Base-by-base conservation (phyloP, 2,888 invertebrate genomes). In the Agrochola lychnidis region DNA sequence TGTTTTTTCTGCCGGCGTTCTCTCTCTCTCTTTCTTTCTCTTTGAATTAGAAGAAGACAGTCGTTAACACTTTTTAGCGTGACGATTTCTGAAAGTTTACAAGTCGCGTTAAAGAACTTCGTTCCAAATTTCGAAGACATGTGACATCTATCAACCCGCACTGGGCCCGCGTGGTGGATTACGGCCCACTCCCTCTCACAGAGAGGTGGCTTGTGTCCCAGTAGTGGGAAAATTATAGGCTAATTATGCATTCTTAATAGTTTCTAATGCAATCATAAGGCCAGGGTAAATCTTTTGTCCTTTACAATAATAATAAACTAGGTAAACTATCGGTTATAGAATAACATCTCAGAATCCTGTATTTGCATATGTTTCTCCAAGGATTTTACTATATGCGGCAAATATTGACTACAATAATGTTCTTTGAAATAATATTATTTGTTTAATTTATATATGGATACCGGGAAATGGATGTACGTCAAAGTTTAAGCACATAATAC, bases 301-400 rank as follows among this genome's bases (percentile, higher is more conserved):
- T 56, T 57, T 40, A 73, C 25, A 59, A 68, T 70, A 62, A 78
- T 4, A 81, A 73, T 53, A 63, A 70, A 51, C 36, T 25, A 36
- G 30, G 6, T 57, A 53, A 56, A 66, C 25, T 36, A 56, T 73
- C 36, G 22, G 25, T 51, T 30, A 56, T 30, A 67, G 36, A 73
- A 64, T 73, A 62, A 68, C 30, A 48, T 73, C 76, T 64, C 1
- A 73, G 83, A 83, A 40, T 40, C 62, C 25, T 53, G 0, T 83
- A 85, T 89, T 89, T 80, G 76, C 81, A 84, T 85, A 86, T 62
- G 62, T 85, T 69, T 64, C 70, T 70, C 70, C 86, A 87, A 88
- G 88, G 87, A 82, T 75, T 73, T 84, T 48, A 57, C 75, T 79
- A 76, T 85, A 68, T 70, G 69, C 73, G 36, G 77, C 77, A 75